Percentiles rank a stretch among this genome's conserved stretches.
Conservation (phyloP, 2,888 invertebrate genomes). For the Halictus ligatus region DNA sequence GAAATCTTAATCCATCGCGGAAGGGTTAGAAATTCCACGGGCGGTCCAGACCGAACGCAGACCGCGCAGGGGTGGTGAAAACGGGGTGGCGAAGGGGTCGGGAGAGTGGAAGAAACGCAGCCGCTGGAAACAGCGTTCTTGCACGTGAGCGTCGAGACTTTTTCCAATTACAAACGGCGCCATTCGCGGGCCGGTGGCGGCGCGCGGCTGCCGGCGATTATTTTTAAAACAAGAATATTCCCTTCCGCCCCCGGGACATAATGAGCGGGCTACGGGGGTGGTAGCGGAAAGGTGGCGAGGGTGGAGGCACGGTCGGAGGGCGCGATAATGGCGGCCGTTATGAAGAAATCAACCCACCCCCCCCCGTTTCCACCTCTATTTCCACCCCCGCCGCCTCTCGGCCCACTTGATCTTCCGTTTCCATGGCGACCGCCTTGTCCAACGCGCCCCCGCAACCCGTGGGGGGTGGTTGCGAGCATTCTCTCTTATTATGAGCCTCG, state of each 20-base stretch:
- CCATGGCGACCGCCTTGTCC: constrained; percentile 78
- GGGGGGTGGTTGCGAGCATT: constrained; percentile 64
- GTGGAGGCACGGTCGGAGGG: constrained; percentile 56
- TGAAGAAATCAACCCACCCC: constrained; percentile 60
- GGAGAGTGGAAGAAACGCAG: constrained; percentile 5
- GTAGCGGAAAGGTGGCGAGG: constrained; percentile 74
- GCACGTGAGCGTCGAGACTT: constrained; percentile 71
- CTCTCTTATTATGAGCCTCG: constrained; percentile 75
- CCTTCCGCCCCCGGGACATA: constrained; percentile 74
- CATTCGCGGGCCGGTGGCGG: constrained; percentile 69
- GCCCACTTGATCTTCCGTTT: neutral
- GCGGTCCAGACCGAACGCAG: neutral
- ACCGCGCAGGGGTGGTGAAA: neutral
- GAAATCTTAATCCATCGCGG: constrained; percentile 54
- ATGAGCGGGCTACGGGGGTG: constrained; percentile 81
- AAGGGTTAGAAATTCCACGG: constrained; percentile 32
- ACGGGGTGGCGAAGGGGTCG: neutral
- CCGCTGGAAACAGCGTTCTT: constrained; percentile 51
- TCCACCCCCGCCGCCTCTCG: constrained; percentile 54
- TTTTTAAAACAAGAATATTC: constrained; percentile 82
- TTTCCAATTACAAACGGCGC: constrained; percentile 81
- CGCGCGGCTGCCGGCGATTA: constrained; percentile 66
- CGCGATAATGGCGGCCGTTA: constrained; percentile 82
- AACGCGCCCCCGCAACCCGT: constrained; percentile 70
- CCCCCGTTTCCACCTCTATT: constrained; percentile 74